Base-by-base conservation (phyloP, 2,888 invertebrate species). In the Amphiduros pacificus region DNA sequence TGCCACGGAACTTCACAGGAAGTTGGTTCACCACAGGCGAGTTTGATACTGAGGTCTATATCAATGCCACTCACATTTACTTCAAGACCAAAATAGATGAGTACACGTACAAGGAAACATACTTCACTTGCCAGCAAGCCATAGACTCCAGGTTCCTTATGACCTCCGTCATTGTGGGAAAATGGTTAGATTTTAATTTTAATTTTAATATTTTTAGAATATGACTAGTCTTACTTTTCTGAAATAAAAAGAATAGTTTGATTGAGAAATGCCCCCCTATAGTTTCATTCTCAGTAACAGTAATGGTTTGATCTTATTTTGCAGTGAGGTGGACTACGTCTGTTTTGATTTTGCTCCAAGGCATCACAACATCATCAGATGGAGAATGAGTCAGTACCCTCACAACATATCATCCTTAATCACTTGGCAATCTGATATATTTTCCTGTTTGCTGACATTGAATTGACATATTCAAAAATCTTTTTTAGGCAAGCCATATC, bases 11-110 rank as follows among this genome's bases (percentile, higher is more conserved):
- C 80, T 94, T 94, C 83, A 89, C 91, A 0, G 96, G 98, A 0
- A 89, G 91, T 26, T 98, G 97, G 97, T 93, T 96, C 56, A 97
- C 97, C 76, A 96, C 97, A 0, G 96, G 96, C 0, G 96, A 97
- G 78, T 92, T 94, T 69, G 95, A 96, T 81, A 96, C 96, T 0
- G 93, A 95, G 29, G 81, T 82, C 31, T 53, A 50, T 3, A 94
- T 98, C 44, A 97, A 97, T 77, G 92, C 94, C 76, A 98, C 97
- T 0, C 97, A 97, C 78, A 94, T 98, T 40, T 92, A 94, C 72
- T 96, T 96, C 84, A 94, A 92, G 0, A 94, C 92, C 84, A 92
- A 92, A 82, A 95, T 96, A 0, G 96, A 97, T 82, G 92, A 91
- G 72, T 82, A 74, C 71, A 77, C 73, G 55, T 81, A 88, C 93